Base-by-base conservation (phyloP, 2,113 vertebrate genomes). In the Ochotona princeps region DNA sequence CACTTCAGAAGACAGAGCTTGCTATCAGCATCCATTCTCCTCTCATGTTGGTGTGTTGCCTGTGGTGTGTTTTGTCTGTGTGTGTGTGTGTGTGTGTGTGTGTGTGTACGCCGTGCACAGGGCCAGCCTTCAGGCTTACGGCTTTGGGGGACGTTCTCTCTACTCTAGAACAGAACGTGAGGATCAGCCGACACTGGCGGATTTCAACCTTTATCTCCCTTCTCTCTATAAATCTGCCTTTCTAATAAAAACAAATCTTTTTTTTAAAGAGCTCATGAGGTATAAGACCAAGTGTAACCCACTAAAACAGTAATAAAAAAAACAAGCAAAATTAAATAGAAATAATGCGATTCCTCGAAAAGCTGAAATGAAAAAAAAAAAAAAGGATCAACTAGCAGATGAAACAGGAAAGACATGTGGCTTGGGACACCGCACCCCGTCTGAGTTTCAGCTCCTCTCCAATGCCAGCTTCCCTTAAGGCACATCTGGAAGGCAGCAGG, bases 111-210 rank as follows among this genome's bases (percentile, higher is more conserved):
- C n/a, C 1, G 93, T 95, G 97, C 96, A 91, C 97, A 97, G 98
- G 97, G 97, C 97, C 97, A 97, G 97, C 97, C 96, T 98, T 98
- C 97, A 95, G 97, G 98, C 98, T 98, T 98, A 98, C 98, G 98
- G 98, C 98, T 98, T 98, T 98, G 96, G 97, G 95, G 97, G 97
- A 92, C 96, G 96, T 97, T 81, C 96, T 89, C 96, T 97, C 97
- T n/a, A n/a, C 95, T 92, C 97, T 8, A 96, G 38, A 44, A 44
- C n/a, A n/a, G n/a, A n/a, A n/a, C n/a, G n/a, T n/a, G n/a, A n/a
- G n/a, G n/a, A n/a, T n/a, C n/a, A n/a, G n/a, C n/a, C n/a, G n/a
- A n/a, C n/a, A n/a, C n/a, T n/a, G n/a, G n/a, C n/a, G n/a, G n/a
- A n/a, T n/a, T n/a, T n/a, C n/a, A n/a, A n/a, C n/a, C n/a, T n/a